phyloP scores from a whole-genome alignment of 2,113 vertebrate species.

The Tricholaema leucomelas region DNA sequence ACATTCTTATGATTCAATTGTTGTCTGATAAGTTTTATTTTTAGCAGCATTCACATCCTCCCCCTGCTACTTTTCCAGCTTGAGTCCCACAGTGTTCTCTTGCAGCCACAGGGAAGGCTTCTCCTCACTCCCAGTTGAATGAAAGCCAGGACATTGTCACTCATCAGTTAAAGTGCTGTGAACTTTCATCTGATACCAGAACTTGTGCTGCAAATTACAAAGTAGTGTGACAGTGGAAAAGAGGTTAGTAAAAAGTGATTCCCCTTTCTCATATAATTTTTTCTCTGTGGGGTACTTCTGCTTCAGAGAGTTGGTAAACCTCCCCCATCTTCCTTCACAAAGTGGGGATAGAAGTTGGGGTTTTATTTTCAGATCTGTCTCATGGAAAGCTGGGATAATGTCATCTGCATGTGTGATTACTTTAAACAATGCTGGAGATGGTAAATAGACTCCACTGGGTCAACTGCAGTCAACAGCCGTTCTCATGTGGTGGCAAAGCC shows the following conservation, averaged over 20 bases:
- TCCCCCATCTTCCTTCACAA: not conserved
- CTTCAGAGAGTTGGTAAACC: not conserved
- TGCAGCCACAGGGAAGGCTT: not conserved
- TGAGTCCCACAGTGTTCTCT: not conserved
- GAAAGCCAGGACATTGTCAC: not conserved
- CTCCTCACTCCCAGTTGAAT: not conserved
- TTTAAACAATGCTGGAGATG: not conserved
- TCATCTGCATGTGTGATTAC: not conserved
- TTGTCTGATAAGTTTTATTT: slow-evolving; percentile 74
- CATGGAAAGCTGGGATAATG: not conserved
- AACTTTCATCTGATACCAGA: not conserved
- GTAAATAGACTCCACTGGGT: not conserved
- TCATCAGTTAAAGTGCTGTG: not conserved
- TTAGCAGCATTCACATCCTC: slow-evolving; percentile 64
- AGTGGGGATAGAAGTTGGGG: not conserved
- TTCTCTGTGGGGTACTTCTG: slow-evolving; percentile 6
- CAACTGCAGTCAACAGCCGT: not conserved
- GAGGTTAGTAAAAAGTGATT: not conserved
- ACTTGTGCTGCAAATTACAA: slow-evolving; percentile 41
- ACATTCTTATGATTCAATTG: slow-evolving; percentile 65
- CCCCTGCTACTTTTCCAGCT: slow-evolving; percentile 19
- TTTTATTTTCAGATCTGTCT: not conserved
- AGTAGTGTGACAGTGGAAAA: not conserved
- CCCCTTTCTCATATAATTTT: slow-evolving; percentile 35
- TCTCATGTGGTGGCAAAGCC: not conserved